Percentiles rank a stretch among this genome's conserved stretches.
Conservation (phyloP, 2,113 vertebrate species). For the Mustela lutreola region DNA sequence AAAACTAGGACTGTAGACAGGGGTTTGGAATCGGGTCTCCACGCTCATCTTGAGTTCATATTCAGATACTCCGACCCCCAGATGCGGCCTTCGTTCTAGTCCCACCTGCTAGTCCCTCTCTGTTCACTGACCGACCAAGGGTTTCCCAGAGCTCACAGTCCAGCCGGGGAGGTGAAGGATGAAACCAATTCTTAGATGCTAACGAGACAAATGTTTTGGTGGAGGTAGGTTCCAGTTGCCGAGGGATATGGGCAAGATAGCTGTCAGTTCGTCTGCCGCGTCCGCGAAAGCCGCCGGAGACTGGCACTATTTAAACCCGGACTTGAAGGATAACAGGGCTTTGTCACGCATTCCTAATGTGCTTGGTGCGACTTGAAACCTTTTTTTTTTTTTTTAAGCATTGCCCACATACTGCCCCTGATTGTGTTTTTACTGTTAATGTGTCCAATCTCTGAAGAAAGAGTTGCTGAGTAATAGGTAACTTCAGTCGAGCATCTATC, state of each 20-base stretch:
- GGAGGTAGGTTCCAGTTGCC: not conserved
- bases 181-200: not conserved
- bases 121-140: not conserved
- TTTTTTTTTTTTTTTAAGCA: not conserved
- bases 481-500: not conserved
- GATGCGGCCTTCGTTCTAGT: not conserved
- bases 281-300: not conserved
- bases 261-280: not conserved
- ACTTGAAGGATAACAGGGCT: not conserved
- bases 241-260: not conserved
- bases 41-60: not conserved
- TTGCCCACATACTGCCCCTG: not conserved
- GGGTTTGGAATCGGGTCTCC: not conserved
- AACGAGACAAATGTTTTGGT: not conserved
- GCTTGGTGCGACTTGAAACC: not conserved
- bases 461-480: not conserved
- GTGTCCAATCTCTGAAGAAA: constrained; percentile 37
- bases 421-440: constrained; percentile 8
- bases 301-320: not conserved
- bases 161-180: not conserved
- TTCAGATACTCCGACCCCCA: not conserved
- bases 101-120: not conserved
- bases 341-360: constrained; percentile 3
- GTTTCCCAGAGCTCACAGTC: not conserved
- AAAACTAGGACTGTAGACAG: not conserved